Base-by-base conservation (phyloP, 1,140 invertebrate genomes). In the Euglossa dilemma region DNA sequence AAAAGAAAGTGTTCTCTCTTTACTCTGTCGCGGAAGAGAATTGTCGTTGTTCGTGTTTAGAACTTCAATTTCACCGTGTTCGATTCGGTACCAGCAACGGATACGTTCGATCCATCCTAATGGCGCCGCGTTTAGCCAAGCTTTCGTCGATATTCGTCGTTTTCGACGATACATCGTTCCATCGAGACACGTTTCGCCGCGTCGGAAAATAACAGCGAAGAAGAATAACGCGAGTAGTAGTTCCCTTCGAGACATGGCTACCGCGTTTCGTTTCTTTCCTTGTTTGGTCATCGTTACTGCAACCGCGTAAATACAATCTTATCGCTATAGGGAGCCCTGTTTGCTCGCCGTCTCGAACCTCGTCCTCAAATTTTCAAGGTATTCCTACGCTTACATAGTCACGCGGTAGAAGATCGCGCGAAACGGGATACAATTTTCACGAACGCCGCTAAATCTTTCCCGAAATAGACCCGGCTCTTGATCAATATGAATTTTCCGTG, bases 1-100 rank as follows among this genome's bases (percentile, higher is more conserved):
- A 75, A 56, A 85, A 80, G 83, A 87, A 78, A 87, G 74, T 87
- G 59, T 77, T 67, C 43, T 64, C 43, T 43, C 28, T 23, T 73
- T 54, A 9, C 61, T n/a, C 28, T 73, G 61, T 76, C 74, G 54
- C 45, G 45, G 45, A 56, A 25, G 8, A 52, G 45, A 52, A 72
- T 50, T 63, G 3, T 36, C 25, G 56, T 23, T 11, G 66, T 59
- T 54, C 57, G 45, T 61, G 77, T n/a, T 23, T 43, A 43, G 73
- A 25, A 63, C 47, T 76, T 52, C 36, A 76, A 76, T 64, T 76
- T 64, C 74, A 18, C 57, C 1, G 25, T 16, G 50, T 20, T 47
- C 28, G 11, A 20, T 50, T 47, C 23, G 45, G n/a, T 50, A 47
- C 23, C 2, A 23, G 45, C 8, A 9, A 23, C 12, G 25, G 2